phyloP scores from a whole-genome alignment of 1,140 invertebrate genomes.

The Cyclargus thomasi region DNA sequence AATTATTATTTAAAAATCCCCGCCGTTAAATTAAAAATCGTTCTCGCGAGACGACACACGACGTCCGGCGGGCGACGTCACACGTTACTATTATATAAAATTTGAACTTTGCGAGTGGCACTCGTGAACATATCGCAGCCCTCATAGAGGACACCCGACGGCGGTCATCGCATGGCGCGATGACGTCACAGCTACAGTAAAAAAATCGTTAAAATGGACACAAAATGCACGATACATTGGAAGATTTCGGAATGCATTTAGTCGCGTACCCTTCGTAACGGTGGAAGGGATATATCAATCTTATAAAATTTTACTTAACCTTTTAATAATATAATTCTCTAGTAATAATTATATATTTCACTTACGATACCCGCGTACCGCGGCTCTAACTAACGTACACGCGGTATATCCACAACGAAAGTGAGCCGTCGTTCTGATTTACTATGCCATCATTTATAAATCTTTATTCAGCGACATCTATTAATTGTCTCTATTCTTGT shows the following conservation, averaged over 20 bases:
- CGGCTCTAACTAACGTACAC: not conserved
- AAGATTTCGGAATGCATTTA: conserved; percentile 62
- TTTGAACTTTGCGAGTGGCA: conserved; percentile 23
- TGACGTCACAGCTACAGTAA: conserved; percentile 13
- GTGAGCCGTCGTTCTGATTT: not conserved
- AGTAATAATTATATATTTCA: conserved; percentile 29
- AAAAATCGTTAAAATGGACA: conserved; percentile 35
- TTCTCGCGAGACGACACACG: conserved; percentile 12
- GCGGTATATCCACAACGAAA: not conserved
- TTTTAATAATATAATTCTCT: conserved; percentile 40
- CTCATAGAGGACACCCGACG: conserved; percentile 37
- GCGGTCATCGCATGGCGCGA: not conserved
- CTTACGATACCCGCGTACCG: conserved; percentile 21
- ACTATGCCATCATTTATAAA: too few relatives aligned
- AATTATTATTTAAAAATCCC: conserved; percentile 27
- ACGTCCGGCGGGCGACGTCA: not conserved
- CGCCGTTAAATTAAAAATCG: conserved; percentile 27
- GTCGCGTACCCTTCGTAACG: conserved; percentile 37
- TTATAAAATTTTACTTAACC: conserved; percentile 58
- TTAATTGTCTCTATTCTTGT: not conserved
- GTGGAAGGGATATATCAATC: conserved; percentile 41
- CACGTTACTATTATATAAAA: conserved; percentile 8
- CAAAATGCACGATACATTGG: conserved; percentile 49
- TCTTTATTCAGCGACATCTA: not conserved
- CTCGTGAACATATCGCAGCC: conserved; percentile 19